Evolutionary conservation across 2,797 vertebrate species (phyloP).

Genomic region (Chelmon rostratus): DNA sequence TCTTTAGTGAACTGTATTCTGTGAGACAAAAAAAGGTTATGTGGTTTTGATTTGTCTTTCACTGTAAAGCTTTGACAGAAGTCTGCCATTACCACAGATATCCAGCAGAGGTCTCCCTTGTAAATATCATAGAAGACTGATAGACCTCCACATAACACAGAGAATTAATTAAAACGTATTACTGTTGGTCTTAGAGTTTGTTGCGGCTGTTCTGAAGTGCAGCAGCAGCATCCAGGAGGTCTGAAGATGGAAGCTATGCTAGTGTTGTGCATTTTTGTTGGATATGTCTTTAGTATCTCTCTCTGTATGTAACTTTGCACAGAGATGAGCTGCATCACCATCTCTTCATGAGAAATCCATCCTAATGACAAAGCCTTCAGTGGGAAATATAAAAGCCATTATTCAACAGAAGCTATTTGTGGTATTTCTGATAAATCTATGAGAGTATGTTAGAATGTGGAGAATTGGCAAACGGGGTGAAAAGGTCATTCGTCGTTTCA

Average conservation of each 20-base stretch:
- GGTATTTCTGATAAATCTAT: constrained; percentile 25
- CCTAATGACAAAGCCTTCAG: not conserved
- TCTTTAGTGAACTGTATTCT: too few species aligned
- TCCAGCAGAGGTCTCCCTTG: constrained; percentile 56
- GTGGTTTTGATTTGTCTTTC: not conserved
- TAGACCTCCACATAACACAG: not conserved
- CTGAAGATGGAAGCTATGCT: not conserved
- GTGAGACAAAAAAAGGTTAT: too few species aligned
- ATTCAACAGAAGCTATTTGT: not conserved
- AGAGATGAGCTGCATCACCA: not conserved
- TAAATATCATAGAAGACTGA: not conserved
- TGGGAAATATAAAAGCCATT: not conserved
- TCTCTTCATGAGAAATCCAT: not conserved
- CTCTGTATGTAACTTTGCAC: not conserved
- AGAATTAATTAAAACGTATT: not conserved
- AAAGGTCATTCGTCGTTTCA: constrained; percentile 64
- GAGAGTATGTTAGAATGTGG: constrained; percentile 48
- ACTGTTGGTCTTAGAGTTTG: not conserved
- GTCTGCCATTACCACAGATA: not conserved
- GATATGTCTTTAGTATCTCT: not conserved
- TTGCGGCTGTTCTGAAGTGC: not conserved
- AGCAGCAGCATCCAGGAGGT: not conserved
- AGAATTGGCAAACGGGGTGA: constrained; percentile 34
- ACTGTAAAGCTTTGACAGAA: not conserved
- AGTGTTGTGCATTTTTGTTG: not conserved